Evolutionary conservation across 2,113 vertebrate species (phyloP).

Genomic region (Nesogale talazaci): DNA sequence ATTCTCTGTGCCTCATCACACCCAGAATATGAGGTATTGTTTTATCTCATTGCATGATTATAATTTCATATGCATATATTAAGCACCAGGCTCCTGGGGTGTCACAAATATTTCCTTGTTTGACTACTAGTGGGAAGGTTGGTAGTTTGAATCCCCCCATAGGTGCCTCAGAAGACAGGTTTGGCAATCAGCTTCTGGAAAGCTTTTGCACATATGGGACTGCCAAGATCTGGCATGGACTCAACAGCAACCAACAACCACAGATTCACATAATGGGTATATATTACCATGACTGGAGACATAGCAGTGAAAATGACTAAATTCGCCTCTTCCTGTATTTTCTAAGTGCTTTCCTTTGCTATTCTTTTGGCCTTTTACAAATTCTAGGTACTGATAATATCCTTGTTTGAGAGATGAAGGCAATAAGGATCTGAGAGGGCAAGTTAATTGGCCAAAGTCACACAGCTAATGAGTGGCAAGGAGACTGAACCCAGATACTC

Average conservation of each 20-base stretch:
- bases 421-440: neutral
- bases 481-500: neutral
- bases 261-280: neutral
- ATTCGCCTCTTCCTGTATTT: neutral
- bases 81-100: neutral
- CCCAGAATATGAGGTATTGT: neutral
- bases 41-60: slow-evolving; percentile 23
- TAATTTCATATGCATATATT: neutral
- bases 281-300: neutral
- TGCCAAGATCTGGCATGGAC: neutral
- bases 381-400: neutral
- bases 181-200: neutral
- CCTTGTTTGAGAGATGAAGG: neutral
- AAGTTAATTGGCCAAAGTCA: neutral
- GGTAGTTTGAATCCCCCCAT: neutral
- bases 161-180: neutral
- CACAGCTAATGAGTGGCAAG: neutral
- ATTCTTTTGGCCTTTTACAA: neutral
- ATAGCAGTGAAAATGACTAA: neutral
- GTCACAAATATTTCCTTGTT: neutral
- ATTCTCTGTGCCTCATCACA: neutral
- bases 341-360: neutral
- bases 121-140: neutral
- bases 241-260: neutral
- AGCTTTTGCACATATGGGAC: neutral